These are phyloP conservation scores for Cylloceria caligata DNA, from an alignment of 2,888 invertebrate species.

Conservation along the genomic window DNA sequence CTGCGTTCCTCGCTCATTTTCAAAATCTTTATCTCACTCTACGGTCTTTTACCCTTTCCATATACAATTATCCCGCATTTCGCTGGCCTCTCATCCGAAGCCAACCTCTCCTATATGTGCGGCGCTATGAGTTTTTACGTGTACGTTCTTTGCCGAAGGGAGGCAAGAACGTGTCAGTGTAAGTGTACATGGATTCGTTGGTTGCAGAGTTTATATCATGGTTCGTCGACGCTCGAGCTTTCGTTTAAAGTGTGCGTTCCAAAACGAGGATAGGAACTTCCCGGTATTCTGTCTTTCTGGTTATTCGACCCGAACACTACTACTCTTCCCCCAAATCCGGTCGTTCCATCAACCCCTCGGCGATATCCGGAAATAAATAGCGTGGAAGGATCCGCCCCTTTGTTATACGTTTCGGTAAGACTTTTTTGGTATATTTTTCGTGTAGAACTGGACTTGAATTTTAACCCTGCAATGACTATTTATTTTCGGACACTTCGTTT, in stretches of 20 bases:
- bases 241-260: neutral
- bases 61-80: slow-evolving; percentile 40
- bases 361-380: slow-evolving; percentile 70
- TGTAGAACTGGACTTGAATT: neutral
- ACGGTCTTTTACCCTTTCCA: slow-evolving; percentile 11
- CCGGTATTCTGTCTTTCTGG: slow-evolving; percentile 26
- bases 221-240: neutral
- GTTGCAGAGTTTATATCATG: slow-evolving; percentile 2
- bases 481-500: neutral
- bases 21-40: slow-evolving; percentile 17
- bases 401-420: too few species aligned
- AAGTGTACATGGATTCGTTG: neutral
- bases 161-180: neutral
- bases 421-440: neutral
- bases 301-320: neutral
- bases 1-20: neutral
- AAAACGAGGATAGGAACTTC: slow-evolving; percentile 9
- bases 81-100: neutral
- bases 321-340: neutral
- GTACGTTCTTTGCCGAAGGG: slow-evolving; percentile 9
- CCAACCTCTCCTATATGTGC: neutral
- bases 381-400: too few species aligned
- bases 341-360: slow-evolving; percentile 48
- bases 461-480: neutral
- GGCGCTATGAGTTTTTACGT: slow-evolving; percentile 2